These are phyloP conservation scores for Zygothrica quintamaculata DNA, from an alignment of 2,888 invertebrate species.

Conservation along the genomic window DNA sequence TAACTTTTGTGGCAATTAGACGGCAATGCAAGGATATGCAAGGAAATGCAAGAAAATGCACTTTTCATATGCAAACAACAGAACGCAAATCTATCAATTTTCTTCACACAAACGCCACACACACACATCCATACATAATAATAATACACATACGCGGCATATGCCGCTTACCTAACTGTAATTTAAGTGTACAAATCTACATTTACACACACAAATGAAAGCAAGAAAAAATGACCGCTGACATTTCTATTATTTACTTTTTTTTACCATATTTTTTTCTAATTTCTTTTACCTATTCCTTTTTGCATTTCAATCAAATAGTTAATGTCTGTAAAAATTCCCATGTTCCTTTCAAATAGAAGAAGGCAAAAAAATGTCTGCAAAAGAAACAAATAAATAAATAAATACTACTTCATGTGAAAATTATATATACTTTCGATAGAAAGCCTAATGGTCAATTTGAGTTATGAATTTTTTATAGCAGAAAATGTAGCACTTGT, in stretches of 20 bases:
- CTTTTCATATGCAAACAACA: conserved; percentile 55
- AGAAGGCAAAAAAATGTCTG: conserved; percentile 22
- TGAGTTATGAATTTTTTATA: conserved; percentile 39
- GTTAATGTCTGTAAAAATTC: conserved; percentile 71
- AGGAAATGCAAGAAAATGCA: conserved; percentile 46
- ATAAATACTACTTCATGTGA: conserved; percentile 45
- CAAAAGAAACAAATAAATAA: conserved; percentile 26
- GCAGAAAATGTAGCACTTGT: conserved; percentile 14
- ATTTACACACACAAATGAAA: background rate
- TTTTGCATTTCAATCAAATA: conserved; percentile 70
- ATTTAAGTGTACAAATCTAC: conserved; percentile 17
- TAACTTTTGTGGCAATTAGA: conserved; percentile 77
- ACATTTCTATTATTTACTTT: conserved; percentile 30
- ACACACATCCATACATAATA: conserved; percentile 47
- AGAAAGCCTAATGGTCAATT: conserved; percentile 40
- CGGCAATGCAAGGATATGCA: conserved; percentile 47
- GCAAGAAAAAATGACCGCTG: conserved; percentile 9
- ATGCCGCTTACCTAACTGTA: conserved; percentile 47
- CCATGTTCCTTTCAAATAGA: too few relatives aligned
- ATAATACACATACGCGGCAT: conserved; percentile 71
- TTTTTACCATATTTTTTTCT: too few relatives aligned
- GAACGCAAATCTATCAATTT: conserved; percentile 73
- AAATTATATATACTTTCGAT: conserved; percentile 60
- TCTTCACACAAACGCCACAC: conserved; percentile 29
- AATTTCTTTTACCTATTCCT: too few relatives aligned